phyloP scores from a whole-genome alignment of 2,797 vertebrate genomes.

The Lithobates sylvaticus region DNA sequence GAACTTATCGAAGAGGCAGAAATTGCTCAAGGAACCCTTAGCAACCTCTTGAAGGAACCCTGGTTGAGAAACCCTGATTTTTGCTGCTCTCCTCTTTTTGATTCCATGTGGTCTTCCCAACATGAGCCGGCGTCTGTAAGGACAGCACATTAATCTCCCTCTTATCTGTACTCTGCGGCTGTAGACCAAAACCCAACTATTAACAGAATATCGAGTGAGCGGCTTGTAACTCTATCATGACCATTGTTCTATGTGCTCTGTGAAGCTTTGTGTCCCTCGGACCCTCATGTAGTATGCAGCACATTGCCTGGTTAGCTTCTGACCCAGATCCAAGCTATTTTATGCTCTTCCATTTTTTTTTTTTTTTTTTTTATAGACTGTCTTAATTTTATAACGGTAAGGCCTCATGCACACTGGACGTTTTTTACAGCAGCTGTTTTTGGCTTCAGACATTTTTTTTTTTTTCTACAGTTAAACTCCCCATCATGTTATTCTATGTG shows the following conservation, averaged over 20 bases:
- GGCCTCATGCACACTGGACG: no score
- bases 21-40: no score
- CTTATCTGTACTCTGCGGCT: background rate
- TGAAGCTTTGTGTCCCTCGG: background rate
- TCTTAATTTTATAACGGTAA: conserved; percentile 60
- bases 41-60: no score
- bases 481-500: no score
- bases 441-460: no score
- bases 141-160: conserved; percentile 2
- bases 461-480: no score
- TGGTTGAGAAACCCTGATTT: no score
- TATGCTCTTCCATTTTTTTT: conserved; percentile 54
- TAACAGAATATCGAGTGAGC: conserved; percentile 8
- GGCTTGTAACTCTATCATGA: background rate
- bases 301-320: background rate
- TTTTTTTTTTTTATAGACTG: conserved; percentile 26
- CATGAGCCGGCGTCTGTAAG: background rate
- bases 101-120: background rate
- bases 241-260: background rate
- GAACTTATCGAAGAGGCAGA: no score
- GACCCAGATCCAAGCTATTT: no score
- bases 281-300: background rate
- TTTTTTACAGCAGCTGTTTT: no score
- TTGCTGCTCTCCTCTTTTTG: no score
- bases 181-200: background rate